Conservation (phyloP, 2,888 invertebrate species). For the Diplazon laetatorius region DNA sequence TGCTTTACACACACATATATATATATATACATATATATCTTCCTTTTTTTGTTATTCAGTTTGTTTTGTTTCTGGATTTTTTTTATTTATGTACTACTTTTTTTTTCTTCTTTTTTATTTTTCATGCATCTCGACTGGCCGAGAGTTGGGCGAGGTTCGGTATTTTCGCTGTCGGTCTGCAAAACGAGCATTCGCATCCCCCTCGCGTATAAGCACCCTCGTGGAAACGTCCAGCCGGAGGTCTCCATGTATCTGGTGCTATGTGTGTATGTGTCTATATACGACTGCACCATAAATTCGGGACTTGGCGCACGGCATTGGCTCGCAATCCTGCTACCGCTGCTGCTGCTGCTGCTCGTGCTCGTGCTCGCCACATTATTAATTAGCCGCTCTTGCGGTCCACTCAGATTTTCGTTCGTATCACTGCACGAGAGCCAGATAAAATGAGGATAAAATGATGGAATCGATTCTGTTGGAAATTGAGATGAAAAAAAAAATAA, state of each 20-base stretch:
- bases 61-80: no score
- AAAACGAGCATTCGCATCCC: conserved; percentile 29
- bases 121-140: conserved; percentile 8
- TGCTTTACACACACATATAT: no score
- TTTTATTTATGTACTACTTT: background rate
- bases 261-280: conserved; percentile 1
- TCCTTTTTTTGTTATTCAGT: no score
- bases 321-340: conserved; percentile 36
- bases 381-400: conserved; percentile 44
- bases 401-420: conserved; percentile 39
- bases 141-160: conserved; percentile 10
- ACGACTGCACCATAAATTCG: conserved; percentile 32
- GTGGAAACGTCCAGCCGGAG: conserved; percentile 10
- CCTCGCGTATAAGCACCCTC: conserved; percentile 10
- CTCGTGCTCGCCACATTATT: conserved; percentile 42
- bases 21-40: no score
- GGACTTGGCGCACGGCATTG: conserved; percentile 48
- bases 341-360: conserved; percentile 18
- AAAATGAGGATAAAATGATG: conserved; percentile 5
- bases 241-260: background rate
- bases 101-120: conserved; percentile 7
- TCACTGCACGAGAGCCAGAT: conserved; percentile 22
- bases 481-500: no score
- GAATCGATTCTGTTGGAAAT: conserved; percentile 1
- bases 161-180: conserved; percentile 3